phyloP scores from a whole-genome alignment of 30 jellyfish, hydroid and myxozoan species.

The Catostylus mosaicus region DNA sequence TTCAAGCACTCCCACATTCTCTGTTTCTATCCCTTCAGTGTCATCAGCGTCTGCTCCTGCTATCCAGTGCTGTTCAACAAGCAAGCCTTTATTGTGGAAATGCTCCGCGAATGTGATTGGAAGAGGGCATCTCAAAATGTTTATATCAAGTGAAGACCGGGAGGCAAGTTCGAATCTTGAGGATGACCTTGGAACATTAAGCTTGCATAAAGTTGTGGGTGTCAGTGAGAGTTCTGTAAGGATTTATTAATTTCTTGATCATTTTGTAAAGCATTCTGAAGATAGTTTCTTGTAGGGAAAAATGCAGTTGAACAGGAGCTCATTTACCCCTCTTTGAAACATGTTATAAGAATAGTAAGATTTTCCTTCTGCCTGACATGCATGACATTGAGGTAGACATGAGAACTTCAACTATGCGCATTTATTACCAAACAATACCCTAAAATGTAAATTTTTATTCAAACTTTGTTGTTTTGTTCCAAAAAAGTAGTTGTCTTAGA shows the following conservation, averaged over 20 bases:
- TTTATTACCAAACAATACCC: too few relatives aligned
- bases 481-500: too few relatives aligned
- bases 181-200: slow-evolving; percentile 1
- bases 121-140: slow-evolving; percentile 11
- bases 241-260: not conserved
- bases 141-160: slow-evolving; percentile 23
- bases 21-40: slow-evolving; percentile 59
- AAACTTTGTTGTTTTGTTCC: too few relatives aligned
- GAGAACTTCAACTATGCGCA: too few relatives aligned
- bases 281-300: too few relatives aligned
- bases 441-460: too few relatives aligned
- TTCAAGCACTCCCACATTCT: slow-evolving; percentile 28
- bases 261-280: too few relatives aligned
- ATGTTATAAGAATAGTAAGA: too few relatives aligned
- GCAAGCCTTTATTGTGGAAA: slow-evolving; percentile 66
- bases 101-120: slow-evolving; percentile 8
- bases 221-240: slow-evolving; percentile 35
- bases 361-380: too few relatives aligned
- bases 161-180: slow-evolving; percentile 9
- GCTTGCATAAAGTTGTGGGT: slow-evolving; percentile 10
- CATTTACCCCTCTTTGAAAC: too few relatives aligned
- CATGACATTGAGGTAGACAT: too few relatives aligned
- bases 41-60: slow-evolving; percentile 53
- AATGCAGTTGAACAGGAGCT: too few relatives aligned
- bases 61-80: slow-evolving; percentile 15